These are phyloP conservation scores for Allobates femoralis DNA, from an alignment of 2,797 vertebrate species.

Conservation along the genomic window DNA sequence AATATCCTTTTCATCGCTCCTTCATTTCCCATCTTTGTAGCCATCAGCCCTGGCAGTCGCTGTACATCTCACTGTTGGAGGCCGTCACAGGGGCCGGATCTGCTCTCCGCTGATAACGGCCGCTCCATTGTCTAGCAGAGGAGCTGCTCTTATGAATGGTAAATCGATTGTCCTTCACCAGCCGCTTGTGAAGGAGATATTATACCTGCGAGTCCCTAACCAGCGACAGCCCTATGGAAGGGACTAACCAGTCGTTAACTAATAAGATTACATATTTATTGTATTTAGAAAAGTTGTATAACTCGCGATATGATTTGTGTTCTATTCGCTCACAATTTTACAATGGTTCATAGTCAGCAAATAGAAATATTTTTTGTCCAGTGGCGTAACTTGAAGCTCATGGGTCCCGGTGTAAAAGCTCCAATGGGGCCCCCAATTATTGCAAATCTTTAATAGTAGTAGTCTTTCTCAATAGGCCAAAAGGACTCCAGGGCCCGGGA, in stretches of 20 bases:
- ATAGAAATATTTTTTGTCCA: too few species aligned
- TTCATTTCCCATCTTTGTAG: slow-evolving; percentile 26
- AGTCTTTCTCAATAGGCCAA: too few species aligned
- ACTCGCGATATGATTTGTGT: not conserved
- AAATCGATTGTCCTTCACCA: slow-evolving; percentile 38
- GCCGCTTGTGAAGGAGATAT: not conserved
- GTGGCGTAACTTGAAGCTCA: too few species aligned
- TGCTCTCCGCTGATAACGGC: slow-evolving; percentile 46
- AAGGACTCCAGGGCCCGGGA: too few species aligned
- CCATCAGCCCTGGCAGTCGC: slow-evolving; percentile 37
- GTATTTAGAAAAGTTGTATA: not conserved
- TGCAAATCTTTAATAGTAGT: too few species aligned
- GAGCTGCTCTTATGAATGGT: slow-evolving; percentile 26
- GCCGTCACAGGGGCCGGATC: slow-evolving; percentile 5
- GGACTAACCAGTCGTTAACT: not conserved
- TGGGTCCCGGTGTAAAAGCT: too few species aligned
- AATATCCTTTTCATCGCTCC: slow-evolving; percentile 4
- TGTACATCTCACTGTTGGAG: not conserved
- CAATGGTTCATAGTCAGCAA: too few species aligned
- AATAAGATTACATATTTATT: not conserved
- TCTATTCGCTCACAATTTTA: too few species aligned
- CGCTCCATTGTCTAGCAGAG: not conserved
- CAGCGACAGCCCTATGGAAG: too few species aligned
- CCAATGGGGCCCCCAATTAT: too few species aligned
- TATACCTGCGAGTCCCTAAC: not conserved